These are phyloP conservation scores for Hippocampus guttulatus DNA, from an alignment of 2,113 vertebrate genomes.

Conservation along the genomic window DNA sequence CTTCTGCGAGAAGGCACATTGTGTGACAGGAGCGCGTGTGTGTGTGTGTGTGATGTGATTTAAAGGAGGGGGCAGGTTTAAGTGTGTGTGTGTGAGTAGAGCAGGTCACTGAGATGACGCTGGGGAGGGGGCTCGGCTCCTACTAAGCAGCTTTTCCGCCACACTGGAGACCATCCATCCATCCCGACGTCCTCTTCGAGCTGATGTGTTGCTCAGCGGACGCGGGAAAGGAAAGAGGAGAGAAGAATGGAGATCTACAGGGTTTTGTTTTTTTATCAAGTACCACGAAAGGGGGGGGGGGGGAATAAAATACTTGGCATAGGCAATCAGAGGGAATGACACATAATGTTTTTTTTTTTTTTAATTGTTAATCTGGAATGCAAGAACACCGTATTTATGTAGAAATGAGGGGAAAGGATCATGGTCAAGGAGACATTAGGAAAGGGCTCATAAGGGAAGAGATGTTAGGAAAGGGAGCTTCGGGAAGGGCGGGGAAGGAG, in stretches of 20 bases:
- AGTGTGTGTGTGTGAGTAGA: constrained; percentile 43
- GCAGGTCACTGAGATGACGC: constrained; percentile 57
- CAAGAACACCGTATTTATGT: no score
- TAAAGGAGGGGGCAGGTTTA: constrained; percentile 34
- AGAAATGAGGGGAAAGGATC: no score
- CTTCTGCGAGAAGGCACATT: constrained; percentile 33
- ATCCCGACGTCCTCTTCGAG: constrained; percentile 11
- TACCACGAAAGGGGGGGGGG: neutral
- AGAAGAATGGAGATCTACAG: neutral
- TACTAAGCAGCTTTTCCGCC: constrained; percentile 56
- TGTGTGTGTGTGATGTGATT: constrained; percentile 15
- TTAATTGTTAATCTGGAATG: no score
- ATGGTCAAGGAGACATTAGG: no score
- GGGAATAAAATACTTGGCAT: no score
- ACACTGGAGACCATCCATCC: constrained; percentile 45
- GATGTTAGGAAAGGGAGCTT: no score
- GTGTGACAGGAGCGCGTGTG: constrained; percentile 12
- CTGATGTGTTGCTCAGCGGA: constrained; percentile 1
- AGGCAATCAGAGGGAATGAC: no score
- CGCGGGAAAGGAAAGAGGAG: neutral
- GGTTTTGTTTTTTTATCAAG: constrained; percentile 1
- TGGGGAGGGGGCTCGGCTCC: constrained; percentile 26
- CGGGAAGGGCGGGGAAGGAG: neutral
- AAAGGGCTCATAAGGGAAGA: no score
- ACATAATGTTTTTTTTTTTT: no score